Evolutionary conservation across 2,113 vertebrate species (phyloP).

Genomic region (Pluvialis apricaria): DNA sequence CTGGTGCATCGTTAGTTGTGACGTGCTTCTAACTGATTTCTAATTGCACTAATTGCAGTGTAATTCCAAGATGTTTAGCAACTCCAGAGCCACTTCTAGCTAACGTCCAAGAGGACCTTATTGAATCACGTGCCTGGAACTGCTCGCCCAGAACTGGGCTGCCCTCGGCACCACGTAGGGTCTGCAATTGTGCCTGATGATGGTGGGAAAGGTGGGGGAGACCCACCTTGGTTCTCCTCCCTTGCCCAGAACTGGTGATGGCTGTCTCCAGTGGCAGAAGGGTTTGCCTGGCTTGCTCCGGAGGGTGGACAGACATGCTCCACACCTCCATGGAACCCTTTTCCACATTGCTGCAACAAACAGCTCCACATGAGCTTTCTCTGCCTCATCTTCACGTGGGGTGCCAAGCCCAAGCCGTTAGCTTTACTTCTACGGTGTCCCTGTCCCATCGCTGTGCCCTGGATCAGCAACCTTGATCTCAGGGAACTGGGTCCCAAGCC

Average conservation of each 20-base stretch:
- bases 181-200: neutral
- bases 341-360: neutral
- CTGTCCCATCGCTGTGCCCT: neutral
- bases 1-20: neutral
- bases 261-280: too few species aligned
- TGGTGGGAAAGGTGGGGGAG: neutral
- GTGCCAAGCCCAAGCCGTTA: neutral
- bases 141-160: neutral
- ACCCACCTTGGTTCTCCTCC: neutral
- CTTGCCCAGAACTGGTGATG: neutral
- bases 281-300: neutral
- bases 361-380: neutral
- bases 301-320: neutral
- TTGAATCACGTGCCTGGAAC: neutral
- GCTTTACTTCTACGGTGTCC: neutral
- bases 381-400: neutral
- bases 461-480: neutral
- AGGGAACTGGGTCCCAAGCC: neutral
- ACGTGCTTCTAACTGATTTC: neutral
- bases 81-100: neutral
- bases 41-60: neutral
- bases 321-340: neutral
- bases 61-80: neutral
- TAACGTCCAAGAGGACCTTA: fast-evolving
- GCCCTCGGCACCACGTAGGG: fast-evolving